Evolutionary conservation across 1,140 invertebrate genomes (phyloP), one percentile per base, ranked within the genome.

Genomic region (Meteorus sp.): DNA sequence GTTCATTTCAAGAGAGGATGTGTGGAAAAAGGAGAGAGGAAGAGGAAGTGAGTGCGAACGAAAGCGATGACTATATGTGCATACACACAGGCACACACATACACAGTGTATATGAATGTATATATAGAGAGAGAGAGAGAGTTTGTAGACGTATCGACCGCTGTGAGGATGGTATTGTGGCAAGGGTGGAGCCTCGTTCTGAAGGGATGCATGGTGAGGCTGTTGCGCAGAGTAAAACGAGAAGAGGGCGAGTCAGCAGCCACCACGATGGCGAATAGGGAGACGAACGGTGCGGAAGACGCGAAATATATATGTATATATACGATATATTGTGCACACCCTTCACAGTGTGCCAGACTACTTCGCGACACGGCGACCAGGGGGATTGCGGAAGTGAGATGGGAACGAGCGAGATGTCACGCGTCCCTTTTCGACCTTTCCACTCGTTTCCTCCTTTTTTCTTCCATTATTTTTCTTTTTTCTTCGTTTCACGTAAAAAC

Each of bases 121-220:
- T 39, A 20, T 4, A 48, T 13, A 59, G 51, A 52, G 55, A 56
- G 62, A 47, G 52, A 63, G 55, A 51, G 44, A 29, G 68, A 67
- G 63, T 63, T 58, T 66, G 68, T 74, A 76, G 73, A 74, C 72
- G 67, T 76, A 76, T 76, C 74, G 73, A 75, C 71, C 73, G 64
- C 60, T 57, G 51, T 25, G 59, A n/a, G 56, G 59, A 63, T 59
- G 64, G 65, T 60, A 64, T 64, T 63, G 64, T 68, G 64, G 66
- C 62, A 56, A 56, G 43, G 54, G 44, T 56, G 41, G 43, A 15
- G 37, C 52, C 22, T 55, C 8, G 55, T 48, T 51, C 9, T 22
- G 29, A 63, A 60, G 58, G 48, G 47, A 52, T 33, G 23, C 43
- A 23, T 37, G 7, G 35, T 39, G n/a, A 4, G 20, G 50, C 17